Evolutionary conservation across 2,888 invertebrate genomes (phyloP).

Genomic region (Lagria hirta): DNA sequence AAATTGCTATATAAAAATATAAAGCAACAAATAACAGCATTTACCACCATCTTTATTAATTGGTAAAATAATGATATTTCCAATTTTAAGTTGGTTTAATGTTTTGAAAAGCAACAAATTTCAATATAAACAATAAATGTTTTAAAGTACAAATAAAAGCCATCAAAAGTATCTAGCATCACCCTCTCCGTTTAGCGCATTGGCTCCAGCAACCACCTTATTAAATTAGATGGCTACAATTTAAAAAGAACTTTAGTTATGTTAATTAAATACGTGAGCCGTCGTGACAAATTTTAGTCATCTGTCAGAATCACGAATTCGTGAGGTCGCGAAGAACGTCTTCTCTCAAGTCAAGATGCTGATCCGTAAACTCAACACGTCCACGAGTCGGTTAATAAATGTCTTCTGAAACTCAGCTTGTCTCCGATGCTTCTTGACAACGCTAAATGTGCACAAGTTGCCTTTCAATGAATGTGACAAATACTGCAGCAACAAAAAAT

Average conservation of each 20-base stretch:
- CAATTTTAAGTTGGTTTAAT: too few relatives aligned
- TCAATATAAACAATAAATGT: too few relatives aligned
- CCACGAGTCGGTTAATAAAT: slow-evolving; percentile 36
- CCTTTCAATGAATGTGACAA: too few relatives aligned
- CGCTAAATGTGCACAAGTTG: slow-evolving; percentile 5
- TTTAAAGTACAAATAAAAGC: too few relatives aligned
- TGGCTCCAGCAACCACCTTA: slow-evolving; percentile 33
- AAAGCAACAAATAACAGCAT: too few relatives aligned
- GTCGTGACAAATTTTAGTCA: slow-evolving; percentile 47
- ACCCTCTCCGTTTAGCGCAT: slow-evolving; percentile 25
- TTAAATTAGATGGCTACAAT: slow-evolving; percentile 41
- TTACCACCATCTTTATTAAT: too few relatives aligned
- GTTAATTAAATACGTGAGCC: slow-evolving; percentile 51
- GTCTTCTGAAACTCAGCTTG: slow-evolving; percentile 30
- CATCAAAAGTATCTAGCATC: too few relatives aligned
- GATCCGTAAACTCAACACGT: slow-evolving; percentile 35
- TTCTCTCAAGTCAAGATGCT: slow-evolving; percentile 18
- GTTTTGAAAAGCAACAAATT: too few relatives aligned
- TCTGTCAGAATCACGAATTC: slow-evolving; percentile 45
- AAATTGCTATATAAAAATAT: too few relatives aligned
- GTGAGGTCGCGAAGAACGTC: slow-evolving; percentile 29
- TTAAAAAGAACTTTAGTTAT: slow-evolving; percentile 46
- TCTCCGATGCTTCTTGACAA: slow-evolving; percentile 15
- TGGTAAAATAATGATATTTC: too few relatives aligned
- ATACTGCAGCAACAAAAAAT: too few relatives aligned